Evolutionary conservation across 1,140 invertebrate species (phyloP).

Genomic region (Cyclina sinensis): DNA sequence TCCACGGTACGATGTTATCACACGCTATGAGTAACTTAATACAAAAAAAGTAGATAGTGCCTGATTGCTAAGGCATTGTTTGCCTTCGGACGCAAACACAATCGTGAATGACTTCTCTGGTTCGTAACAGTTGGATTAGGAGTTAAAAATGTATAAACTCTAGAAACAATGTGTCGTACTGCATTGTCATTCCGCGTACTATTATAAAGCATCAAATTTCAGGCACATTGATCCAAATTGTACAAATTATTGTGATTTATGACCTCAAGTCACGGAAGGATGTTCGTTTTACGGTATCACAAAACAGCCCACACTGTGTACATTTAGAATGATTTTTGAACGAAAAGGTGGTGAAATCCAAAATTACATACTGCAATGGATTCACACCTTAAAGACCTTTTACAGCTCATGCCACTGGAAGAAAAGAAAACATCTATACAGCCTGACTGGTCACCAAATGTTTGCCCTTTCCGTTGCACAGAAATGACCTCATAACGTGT

Average conservation of each 20-base stretch:
- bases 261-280: conserved; percentile 14
- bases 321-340: no score
- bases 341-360: no score
- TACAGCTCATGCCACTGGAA: no score
- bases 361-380: no score
- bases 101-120: not conserved
- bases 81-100: conserved; percentile 8
- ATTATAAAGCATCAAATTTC: conserved; percentile 29
- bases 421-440: no score
- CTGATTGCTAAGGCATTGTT: conserved; percentile 39
- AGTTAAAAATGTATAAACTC: conserved; percentile 20
- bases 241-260: conserved; percentile 29
- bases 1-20: conserved; percentile 7
- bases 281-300: conserved; percentile 11
- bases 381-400: no score
- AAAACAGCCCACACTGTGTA: not conserved
- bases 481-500: no score
- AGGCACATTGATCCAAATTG: conserved; percentile 33
- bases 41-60: conserved; percentile 47
- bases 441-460: no score
- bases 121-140: not conserved
- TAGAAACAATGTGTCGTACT: conserved; percentile 13
- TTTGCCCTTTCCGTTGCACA: no score
- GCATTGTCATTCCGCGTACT: conserved; percentile 39
- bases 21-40: conserved; percentile 31